Base-by-base conservation (phyloP, 1,140 invertebrate genomes). In the Colletes gigas region DNA sequence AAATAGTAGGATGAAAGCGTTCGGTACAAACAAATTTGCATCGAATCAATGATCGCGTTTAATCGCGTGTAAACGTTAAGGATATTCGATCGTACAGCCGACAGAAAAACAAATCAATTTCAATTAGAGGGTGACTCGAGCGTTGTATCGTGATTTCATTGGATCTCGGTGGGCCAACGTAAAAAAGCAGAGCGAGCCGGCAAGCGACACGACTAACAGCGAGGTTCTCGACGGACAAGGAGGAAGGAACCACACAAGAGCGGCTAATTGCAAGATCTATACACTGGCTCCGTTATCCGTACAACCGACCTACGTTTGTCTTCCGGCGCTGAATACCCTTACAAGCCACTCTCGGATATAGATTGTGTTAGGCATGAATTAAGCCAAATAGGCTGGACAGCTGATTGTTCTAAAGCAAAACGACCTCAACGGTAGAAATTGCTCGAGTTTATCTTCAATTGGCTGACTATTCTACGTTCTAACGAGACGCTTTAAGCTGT, bases 231-330 rank as follows among this genome's bases (percentile, higher is more conserved):
- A 63, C 73, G 60, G 68, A 69, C 69, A 44, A 74, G 81, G 47
- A 80, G 84, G 85, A 86, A 86, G 85, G 85, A 86, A 86, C 72
- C 67, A 69, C 55, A 73, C 85, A 86, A 86, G 85, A 83, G 81
- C 81, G 69, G 68, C 69, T 86, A 86, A 86, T 86, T 86, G 84
- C 81, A 86, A 86, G 75, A 79, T 86, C 81, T 83, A 86, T 83
- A 78, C 81, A 76, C 57, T 69, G 47, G 50, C 44, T 78, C 63
- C n/a, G 71, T 62, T 85, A 71, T 75, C 83, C 84, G 65, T 50
- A 14, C 39, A 44, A 62, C 68, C 81, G 72, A 81, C 57, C 83
- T 59, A 76, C 71, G 75, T 68, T 68, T 78, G 71, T 69, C 78
- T 82, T 85, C 78, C 78, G 79, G 81, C 60, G 60, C 41, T 85